Evolutionary conservation across 2,888 invertebrate species (phyloP).

Genomic region (Malachius bipustulatus): DNA sequence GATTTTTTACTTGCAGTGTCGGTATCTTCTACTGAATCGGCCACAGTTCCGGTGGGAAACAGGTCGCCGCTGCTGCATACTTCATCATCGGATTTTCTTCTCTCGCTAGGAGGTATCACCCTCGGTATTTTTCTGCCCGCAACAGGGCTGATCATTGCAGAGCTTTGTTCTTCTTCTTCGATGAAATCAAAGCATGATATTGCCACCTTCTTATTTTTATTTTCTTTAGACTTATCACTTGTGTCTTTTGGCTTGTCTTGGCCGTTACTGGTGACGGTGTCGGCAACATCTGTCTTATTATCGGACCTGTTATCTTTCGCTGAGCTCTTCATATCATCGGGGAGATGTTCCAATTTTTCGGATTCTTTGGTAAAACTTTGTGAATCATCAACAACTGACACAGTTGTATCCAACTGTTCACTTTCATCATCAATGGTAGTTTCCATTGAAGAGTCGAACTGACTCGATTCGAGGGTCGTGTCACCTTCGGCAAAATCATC

Average conservation of each 20-base stretch:
- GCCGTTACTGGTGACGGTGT: slow-evolving; percentile 13
- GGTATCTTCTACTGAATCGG: slow-evolving; percentile 9
- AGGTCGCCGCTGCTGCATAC: slow-evolving; percentile 9
- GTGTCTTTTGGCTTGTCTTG: slow-evolving; percentile 10
- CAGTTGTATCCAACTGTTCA: slow-evolving; percentile 26
- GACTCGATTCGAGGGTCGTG: neutral
- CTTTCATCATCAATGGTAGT: neutral
- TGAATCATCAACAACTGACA: slow-evolving; percentile 27
- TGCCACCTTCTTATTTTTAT: slow-evolving; percentile 25
- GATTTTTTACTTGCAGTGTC: slow-evolving; percentile 16
- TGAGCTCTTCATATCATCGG: slow-evolving; percentile 12
- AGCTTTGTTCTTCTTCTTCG: slow-evolving; percentile 56
- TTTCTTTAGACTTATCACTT: slow-evolving; percentile 23
- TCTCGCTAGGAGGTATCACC: slow-evolving; percentile 36
- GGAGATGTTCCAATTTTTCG: slow-evolving; percentile 10
- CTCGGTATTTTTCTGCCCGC: slow-evolving; percentile 55
- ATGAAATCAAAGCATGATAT: slow-evolving; percentile 69
- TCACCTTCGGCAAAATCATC: slow-evolving; percentile 46
- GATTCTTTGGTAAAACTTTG: slow-evolving; percentile 1
- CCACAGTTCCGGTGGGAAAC: slow-evolving; percentile 12
- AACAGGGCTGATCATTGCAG: slow-evolving; percentile 34
- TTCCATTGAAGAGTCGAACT: neutral
- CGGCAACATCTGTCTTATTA: slow-evolving; percentile 35
- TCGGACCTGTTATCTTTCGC: slow-evolving; percentile 7
- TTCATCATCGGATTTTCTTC: slow-evolving; percentile 35